Conservation (phyloP, 2,113 vertebrate species). For the Macroglossus sobrinus region DNA sequence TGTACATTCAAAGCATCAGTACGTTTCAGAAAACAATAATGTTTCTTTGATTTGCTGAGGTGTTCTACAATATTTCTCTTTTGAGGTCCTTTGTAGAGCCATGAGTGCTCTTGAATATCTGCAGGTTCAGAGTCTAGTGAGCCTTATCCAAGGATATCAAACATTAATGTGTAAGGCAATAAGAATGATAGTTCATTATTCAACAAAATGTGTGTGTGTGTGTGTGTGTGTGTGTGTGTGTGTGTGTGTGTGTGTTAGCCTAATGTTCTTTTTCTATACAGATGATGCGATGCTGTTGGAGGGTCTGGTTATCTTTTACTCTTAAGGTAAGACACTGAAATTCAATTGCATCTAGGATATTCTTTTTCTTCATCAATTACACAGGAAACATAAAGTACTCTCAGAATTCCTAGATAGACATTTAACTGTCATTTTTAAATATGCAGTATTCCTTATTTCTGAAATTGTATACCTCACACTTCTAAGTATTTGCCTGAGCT, state of each 20-base stretch:
- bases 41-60: not conserved
- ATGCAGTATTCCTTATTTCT: not conserved
- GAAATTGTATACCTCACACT: not conserved
- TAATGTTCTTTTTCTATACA: not conserved
- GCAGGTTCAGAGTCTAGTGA: not conserved
- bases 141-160: not conserved
- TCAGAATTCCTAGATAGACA: not conserved
- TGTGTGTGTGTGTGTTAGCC: not conserved
- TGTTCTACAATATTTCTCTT: not conserved
- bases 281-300: not conserved
- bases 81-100: not conserved
- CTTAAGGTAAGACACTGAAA: not conserved
- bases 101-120: fast-evolving
- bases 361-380: not conserved
- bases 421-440: not conserved
- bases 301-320: not conserved
- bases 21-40: not conserved
- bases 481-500: not conserved
- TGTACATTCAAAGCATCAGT: not conserved
- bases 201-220: not conserved
- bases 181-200: not conserved
- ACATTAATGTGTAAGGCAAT: not conserved
- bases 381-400: not conserved
- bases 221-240: not conserved
- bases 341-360: not conserved